Conservation (phyloP, 2,888 invertebrate genomes). For the Zele albiditarsus region DNA sequence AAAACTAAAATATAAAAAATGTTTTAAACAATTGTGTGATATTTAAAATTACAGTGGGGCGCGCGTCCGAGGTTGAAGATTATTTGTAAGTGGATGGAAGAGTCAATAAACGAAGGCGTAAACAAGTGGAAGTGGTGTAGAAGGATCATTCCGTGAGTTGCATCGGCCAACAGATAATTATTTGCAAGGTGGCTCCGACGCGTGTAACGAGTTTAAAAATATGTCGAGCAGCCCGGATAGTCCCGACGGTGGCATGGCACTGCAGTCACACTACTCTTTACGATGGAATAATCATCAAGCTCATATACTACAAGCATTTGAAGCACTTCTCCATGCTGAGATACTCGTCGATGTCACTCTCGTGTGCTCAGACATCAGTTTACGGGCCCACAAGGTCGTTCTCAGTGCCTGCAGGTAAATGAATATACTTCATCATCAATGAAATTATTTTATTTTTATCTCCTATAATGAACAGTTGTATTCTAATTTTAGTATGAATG, state of each 20-base stretch:
- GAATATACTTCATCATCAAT: neutral
- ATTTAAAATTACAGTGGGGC: constrained; percentile 12
- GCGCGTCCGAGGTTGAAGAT: neutral
- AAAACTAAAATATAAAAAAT: neutral
- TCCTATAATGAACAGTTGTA: neutral
- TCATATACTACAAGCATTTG: constrained; percentile 90
- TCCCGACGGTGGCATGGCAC: constrained; percentile 70
- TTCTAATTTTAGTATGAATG: neutral
- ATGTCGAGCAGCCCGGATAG: constrained; percentile 69
- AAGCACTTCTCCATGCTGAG: constrained; percentile 89
- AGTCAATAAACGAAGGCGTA: constrained; percentile 49
- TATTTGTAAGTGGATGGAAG: constrained; percentile 59
- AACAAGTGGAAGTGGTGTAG: constrained; percentile 28
- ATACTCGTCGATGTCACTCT: constrained; percentile 92
- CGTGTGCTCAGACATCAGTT: constrained; percentile 88
- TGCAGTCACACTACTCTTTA: constrained; percentile 90
- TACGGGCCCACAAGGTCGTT: constrained; percentile 93
- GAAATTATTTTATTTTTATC: neutral
- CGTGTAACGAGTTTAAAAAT: constrained; percentile 54
- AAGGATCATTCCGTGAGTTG: neutral
- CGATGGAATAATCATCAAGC: constrained; percentile 96
- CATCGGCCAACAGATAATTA: neutral
- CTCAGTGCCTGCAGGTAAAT: constrained; percentile 83
- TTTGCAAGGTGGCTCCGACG: constrained; percentile 65
- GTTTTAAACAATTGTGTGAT: neutral